phyloP scores from a whole-genome alignment of 2,113 vertebrate genomes.

The Pipa parva region DNA sequence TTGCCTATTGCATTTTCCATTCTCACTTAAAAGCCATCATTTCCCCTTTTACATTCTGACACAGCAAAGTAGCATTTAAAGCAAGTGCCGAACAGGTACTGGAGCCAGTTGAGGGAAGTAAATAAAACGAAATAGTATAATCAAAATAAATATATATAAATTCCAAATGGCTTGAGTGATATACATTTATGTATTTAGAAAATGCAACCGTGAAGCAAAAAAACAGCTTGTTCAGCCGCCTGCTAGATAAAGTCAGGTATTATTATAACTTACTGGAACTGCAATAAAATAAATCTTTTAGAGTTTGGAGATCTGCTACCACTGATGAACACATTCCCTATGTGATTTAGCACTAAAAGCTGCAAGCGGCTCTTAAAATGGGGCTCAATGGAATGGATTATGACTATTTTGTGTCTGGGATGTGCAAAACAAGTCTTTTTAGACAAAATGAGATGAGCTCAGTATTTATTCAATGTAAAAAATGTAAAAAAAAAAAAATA shows the following conservation, averaged over 20 bases:
- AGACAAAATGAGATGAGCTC: constrained; percentile 4
- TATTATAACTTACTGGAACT: not conserved
- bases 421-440: not conserved
- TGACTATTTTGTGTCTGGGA: not conserved
- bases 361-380: constrained; percentile 4
- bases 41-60: no score
- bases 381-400: constrained; percentile 9
- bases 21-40: no score
- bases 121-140: not conserved
- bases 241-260: constrained; percentile 12
- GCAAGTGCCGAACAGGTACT: not conserved
- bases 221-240: constrained; percentile 21
- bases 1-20: no score
- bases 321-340: not conserved
- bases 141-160: not conserved
- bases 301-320: not conserved
- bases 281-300: constrained; percentile 16
- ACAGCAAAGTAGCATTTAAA: no score
- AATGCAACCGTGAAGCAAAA: constrained; percentile 7
- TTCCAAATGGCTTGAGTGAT: constrained; percentile 1
- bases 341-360: constrained; percentile 15
- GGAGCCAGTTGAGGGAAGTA: not conserved
- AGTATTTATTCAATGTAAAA: constrained; percentile 7
- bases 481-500: no score
- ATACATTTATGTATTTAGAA: not conserved